Percentiles rank a stretch among this genome's conserved stretches.
Conservation (phyloP, 64 coral and sea anemone genomes). For the Pocillopora damicornis region DNA sequence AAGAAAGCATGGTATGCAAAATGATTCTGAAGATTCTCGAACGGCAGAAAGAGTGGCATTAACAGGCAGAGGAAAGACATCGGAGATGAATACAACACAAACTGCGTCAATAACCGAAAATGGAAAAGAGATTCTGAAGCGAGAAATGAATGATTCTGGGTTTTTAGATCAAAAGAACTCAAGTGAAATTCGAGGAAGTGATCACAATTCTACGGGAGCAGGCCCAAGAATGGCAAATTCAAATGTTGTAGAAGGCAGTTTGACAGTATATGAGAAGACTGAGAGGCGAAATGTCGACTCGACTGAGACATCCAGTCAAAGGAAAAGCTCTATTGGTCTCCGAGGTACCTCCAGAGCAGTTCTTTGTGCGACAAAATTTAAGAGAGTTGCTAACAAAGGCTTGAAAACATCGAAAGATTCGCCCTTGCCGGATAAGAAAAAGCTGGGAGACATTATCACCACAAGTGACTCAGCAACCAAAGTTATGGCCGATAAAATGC, state of each 20-base stretch:
- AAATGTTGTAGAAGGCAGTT: neutral
- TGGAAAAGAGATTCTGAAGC: neutral
- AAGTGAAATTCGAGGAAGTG: neutral
- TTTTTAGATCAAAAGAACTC: neutral
- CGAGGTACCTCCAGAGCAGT: conserved; percentile 21
- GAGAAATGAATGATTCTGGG: neutral
- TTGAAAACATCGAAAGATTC: neutral
- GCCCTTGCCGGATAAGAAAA: conserved; percentile 3
- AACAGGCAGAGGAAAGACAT: neutral
- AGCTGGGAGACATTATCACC: neutral
- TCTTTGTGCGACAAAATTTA: conserved; percentile 24
- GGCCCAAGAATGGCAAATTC: neutral
- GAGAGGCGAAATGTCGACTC: neutral
- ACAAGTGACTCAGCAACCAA: neutral
- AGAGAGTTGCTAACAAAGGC: neutral
- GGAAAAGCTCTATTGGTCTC: neutral
- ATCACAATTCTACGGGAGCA: neutral
- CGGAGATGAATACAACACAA: neutral
- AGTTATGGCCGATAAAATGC: neutral
- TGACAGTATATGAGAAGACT: neutral
- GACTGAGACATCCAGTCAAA: neutral
- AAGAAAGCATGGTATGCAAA: conserved; percentile 1
- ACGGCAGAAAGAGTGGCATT: neutral
- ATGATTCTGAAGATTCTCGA: neutral
- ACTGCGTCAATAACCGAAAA: neutral